These are phyloP conservation scores for Machimus rusticus DNA, from an alignment of 2,888 invertebrate species.

Conservation along the genomic window DNA sequence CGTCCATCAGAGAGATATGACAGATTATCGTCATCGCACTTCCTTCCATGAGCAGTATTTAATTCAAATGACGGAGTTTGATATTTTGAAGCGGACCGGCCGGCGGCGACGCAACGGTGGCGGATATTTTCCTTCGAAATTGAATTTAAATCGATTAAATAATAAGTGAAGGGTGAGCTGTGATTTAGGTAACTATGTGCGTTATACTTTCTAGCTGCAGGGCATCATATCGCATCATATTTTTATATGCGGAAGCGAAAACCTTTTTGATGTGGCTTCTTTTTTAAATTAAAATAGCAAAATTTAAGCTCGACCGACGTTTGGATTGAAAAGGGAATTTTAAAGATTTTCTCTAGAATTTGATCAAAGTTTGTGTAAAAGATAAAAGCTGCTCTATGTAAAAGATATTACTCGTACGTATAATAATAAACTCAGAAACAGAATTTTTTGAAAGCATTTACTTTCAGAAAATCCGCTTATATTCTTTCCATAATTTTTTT, in stretches of 20 bases:
- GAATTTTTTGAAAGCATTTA: no score
- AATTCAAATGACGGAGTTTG: slow-evolving; percentile 12
- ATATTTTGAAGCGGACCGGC: neutral
- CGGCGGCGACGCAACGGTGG: neutral
- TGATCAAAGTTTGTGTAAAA: neutral
- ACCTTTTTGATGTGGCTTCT: neutral
- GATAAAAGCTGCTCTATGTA: neutral
- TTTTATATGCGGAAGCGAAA: neutral
- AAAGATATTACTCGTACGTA: no score
- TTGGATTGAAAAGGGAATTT: neutral
- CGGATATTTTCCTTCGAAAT: slow-evolving; percentile 5
- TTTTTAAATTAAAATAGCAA: neutral
- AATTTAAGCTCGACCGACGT: neutral
- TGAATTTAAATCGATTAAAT: slow-evolving; percentile 17
- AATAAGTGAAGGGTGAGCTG: neutral
- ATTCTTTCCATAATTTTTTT: no score
- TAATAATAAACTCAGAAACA: no score
- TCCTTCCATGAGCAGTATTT: slow-evolving; percentile 16
- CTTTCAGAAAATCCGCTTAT: no score
- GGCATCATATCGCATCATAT: neutral
- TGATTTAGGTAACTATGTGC: neutral
- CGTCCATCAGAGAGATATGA: slow-evolving; percentile 24
- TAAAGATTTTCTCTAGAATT: neutral
- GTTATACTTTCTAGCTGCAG: neutral
- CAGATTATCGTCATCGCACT: slow-evolving; percentile 29